These are phyloP conservation scores for Calameuta idolon DNA, from an alignment of 2,888 invertebrate species.

Conservation along the genomic window DNA sequence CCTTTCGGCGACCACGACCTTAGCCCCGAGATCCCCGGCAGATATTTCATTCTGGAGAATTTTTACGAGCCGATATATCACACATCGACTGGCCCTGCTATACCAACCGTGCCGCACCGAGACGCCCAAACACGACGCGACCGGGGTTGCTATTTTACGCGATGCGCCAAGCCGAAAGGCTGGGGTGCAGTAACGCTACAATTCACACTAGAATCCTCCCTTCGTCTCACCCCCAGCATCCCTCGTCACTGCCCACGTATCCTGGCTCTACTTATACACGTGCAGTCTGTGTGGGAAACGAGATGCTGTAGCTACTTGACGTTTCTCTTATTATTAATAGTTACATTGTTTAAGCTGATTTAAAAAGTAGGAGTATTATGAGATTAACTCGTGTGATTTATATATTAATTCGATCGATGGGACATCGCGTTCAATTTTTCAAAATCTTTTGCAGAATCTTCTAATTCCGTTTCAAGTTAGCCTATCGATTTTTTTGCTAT, in stretches of 20 bases:
- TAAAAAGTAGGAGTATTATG: background rate
- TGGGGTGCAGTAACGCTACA: slow-evolving; percentile 3
- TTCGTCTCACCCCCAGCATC: background rate
- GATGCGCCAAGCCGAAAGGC: slow-evolving; percentile 28
- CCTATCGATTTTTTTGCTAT: background rate
- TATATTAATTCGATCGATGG: no score
- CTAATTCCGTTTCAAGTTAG: background rate
- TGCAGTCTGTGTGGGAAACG: background rate
- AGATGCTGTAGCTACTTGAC: background rate
- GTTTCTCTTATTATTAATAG: background rate
- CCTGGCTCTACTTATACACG: background rate
- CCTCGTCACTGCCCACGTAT: background rate
- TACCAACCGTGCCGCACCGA: slow-evolving; percentile 33
- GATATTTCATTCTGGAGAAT: slow-evolving; percentile 66
- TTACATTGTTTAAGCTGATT: background rate
- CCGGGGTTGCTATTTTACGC: slow-evolving; percentile 5
- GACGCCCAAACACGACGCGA: slow-evolving; percentile 28
- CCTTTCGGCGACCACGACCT: slow-evolving; percentile 66
- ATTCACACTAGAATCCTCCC: background rate
- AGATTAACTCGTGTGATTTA: background rate
- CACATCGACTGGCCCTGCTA: slow-evolving; percentile 52
- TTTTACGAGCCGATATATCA: slow-evolving; percentile 68
- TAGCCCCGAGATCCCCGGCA: slow-evolving; percentile 61
- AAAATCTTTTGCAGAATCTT: background rate
- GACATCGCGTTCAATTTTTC: background rate